Evolutionary conservation across 2,113 vertebrate species (phyloP), one percentile per base, ranked within the genome.

Genomic region (Seriola rivoliana): DNA sequence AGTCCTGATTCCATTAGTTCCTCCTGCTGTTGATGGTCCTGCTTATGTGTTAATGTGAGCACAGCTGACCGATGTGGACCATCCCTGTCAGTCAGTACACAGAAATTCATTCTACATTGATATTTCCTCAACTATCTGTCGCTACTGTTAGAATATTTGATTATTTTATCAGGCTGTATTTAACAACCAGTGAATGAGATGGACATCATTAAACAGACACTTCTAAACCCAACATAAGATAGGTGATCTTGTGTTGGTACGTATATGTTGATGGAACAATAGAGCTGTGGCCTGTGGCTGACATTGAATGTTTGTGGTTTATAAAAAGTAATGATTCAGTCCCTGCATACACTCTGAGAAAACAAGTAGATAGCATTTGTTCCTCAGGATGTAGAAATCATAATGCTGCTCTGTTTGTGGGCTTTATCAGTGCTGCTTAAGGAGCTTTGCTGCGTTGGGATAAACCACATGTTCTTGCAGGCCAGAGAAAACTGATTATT

Each of bases 41-140:
- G 78, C 69, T 36, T 38, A 6, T 21, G 50, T 75, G 62, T 57
- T 68, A 16, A 70, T 72, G n/a, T 55, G 65, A 62, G 21, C 80
- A 55, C 44, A 65, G 34, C 29, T 54, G 60, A 67, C 17, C 2
- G 11, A 19, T 48, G 32, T 40, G n/a, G 13, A 10, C 8, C n/a
- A 17, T 68, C 21, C 7, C 10, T 63, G 55, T 58, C 23, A 63
- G 19, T 38, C n/a, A 55, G 42, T 29, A 16, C 40, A 71, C 12
- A 5, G 29, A 29, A 29, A 29, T 10, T 62, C 8, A 19, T 8
- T 32, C 36, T 11, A 3, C 3, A 42, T 55, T 8, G 42, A 40
- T 32, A 52, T 14, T 50, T 10, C 7, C 3, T 34, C 2, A 34
- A 3, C 32, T 66, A 21, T 50, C 9, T 4, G 8, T 48, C 58